phyloP scores from a whole-genome alignment of 1,140 invertebrate genomes.

The Nebria ingens region DNA sequence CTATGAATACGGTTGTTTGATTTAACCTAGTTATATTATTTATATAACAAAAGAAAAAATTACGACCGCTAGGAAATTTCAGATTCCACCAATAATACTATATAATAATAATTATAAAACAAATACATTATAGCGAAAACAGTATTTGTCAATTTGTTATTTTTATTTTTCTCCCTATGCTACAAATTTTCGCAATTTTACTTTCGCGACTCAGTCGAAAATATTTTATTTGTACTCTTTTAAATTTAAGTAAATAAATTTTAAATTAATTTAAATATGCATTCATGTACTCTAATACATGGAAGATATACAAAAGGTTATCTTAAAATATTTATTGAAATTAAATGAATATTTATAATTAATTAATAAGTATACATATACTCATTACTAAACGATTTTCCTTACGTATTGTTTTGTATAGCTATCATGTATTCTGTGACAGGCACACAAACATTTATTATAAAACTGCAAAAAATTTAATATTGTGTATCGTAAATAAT shows the following conservation, averaged over 20 bases:
- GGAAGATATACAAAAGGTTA: background rate
- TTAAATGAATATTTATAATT: background rate
- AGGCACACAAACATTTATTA: background rate
- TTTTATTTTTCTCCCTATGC: too few species aligned
- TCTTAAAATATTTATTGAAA: background rate
- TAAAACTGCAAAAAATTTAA: background rate
- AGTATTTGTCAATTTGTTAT: background rate
- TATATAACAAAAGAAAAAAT: too few species aligned
- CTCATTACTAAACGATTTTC: background rate
- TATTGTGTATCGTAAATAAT: slow-evolving; percentile 1
- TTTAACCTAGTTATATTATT: too few species aligned
- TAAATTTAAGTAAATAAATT: background rate
- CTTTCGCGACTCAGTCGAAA: too few species aligned
- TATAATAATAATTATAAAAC: background rate
- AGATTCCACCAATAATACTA: too few species aligned
- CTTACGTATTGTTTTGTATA: slow-evolving; percentile 4
- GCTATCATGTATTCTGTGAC: background rate
- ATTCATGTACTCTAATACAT: too few species aligned
- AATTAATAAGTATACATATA: background rate
- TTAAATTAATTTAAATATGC: background rate
- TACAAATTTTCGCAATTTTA: too few species aligned
- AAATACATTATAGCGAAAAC: background rate
- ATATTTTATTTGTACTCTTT: background rate
- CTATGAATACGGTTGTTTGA: too few species aligned
- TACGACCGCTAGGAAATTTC: too few species aligned